Evolutionary conservation across 2,113 vertebrate species (phyloP).

Genomic region (Lepisosteus oculatus): DNA sequence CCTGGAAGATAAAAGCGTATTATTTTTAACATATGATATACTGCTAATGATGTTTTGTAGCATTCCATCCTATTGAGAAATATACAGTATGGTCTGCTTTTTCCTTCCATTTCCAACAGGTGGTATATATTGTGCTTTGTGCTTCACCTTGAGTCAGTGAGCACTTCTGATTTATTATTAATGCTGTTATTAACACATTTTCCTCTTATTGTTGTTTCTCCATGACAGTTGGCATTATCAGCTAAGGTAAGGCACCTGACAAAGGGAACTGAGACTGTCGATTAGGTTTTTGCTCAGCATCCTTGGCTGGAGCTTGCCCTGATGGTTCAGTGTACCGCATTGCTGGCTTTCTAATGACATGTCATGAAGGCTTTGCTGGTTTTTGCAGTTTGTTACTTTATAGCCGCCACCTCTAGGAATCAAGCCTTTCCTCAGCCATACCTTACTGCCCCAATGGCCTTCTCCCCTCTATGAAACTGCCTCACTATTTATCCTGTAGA

Average conservation of each 20-base stretch:
- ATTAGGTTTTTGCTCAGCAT: not conserved
- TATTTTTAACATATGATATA: not conserved
- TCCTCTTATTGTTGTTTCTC: constrained; percentile 13
- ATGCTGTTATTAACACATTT: constrained; percentile 17
- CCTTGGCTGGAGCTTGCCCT: not conserved
- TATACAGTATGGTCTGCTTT: not conserved
- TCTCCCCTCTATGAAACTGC: constrained; percentile 3
- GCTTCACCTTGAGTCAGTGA: constrained; percentile 12
- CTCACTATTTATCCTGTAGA: not conserved
- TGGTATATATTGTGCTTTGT: constrained; percentile 22
- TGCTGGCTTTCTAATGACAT: not conserved
- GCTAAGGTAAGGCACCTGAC: constrained; percentile 10
- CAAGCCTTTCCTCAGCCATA: constrained; percentile 3
- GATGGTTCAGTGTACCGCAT: not conserved
- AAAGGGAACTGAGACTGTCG: not conserved
- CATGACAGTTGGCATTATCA: constrained; percentile 14
- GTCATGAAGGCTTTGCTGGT: not conserved
- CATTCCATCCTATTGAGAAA: constrained; percentile 18
- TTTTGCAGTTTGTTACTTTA: not conserved
- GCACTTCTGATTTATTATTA: constrained; percentile 4
- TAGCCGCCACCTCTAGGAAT: not conserved
- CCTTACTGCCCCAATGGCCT: not conserved
- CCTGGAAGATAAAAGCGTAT: constrained; percentile 30
- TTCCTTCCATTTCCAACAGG: constrained; percentile 14
- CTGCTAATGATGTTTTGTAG: constrained; percentile 18